Conservation (phyloP, 2,888 invertebrate species). For the Gastrophysa polygoni region DNA sequence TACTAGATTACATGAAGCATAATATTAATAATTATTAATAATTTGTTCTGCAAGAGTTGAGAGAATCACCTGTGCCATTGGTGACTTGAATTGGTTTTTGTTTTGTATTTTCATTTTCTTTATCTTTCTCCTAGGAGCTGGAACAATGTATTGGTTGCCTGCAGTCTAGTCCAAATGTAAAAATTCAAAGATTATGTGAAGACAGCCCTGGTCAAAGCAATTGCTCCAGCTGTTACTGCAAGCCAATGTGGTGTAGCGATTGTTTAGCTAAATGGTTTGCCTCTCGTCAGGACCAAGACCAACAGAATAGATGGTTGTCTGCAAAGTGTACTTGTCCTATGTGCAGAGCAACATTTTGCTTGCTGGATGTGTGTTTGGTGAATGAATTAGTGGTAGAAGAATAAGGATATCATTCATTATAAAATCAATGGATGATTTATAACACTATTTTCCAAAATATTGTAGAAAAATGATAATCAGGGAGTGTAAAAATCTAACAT, state of each 20-base stretch:
- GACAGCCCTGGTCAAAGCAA: constrained; percentile 55
- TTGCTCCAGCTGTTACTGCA: constrained; percentile 71
- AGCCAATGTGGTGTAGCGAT: constrained; percentile 88
- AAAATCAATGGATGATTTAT: too few species aligned
- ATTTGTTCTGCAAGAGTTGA: too few species aligned
- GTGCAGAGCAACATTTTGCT: constrained; percentile 83
- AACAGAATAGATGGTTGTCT: constrained; percentile 77
- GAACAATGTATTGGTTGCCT: constrained; percentile 91
- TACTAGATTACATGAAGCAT: too few species aligned
- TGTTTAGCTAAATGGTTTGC: constrained; percentile 91
- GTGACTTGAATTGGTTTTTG: too few species aligned
- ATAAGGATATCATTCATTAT: not conserved
- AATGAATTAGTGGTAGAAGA: not conserved
- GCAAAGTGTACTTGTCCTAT: constrained; percentile 88
- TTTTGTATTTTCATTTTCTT: too few species aligned
- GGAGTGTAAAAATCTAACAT: too few species aligned
- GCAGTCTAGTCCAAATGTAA: constrained; percentile 75
- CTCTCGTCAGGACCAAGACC: constrained; percentile 73
- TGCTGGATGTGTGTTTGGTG: constrained; percentile 74
- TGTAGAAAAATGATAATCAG: too few species aligned
- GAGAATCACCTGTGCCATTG: too few species aligned
- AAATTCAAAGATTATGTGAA: constrained; percentile 74
- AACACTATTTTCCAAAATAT: too few species aligned
- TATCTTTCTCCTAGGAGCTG: constrained; percentile 66
- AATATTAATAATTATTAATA: too few species aligned